Percentiles rank a stretch among this genome's conserved stretches.
Evolutionary conservation across 2,888 invertebrate species (phyloP).

Genomic region (Drosophila setosimentum): DNA sequence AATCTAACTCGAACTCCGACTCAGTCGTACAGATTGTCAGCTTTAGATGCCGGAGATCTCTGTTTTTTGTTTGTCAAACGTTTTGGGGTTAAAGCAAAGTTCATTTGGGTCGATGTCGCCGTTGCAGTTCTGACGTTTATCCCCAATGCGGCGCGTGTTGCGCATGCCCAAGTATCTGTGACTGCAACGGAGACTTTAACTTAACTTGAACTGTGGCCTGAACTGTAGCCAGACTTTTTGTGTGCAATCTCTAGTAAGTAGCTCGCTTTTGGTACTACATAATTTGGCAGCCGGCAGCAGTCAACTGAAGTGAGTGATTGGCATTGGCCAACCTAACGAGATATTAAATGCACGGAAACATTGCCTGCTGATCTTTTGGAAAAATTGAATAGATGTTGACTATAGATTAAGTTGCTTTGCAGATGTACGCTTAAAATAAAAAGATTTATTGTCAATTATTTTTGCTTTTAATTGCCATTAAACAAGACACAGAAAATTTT

Average conservation of each 20-base stretch:
- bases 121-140: slow-evolving; percentile 48
- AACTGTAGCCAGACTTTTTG: slow-evolving; percentile 18
- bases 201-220: slow-evolving; percentile 68
- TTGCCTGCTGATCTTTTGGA: slow-evolving; percentile 31
- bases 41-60: slow-evolving; percentile 68
- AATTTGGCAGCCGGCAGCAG: slow-evolving; percentile 67
- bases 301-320: slow-evolving; percentile 54
- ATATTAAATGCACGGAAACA: slow-evolving; percentile 4
- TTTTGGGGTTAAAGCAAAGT: slow-evolving; percentile 72
- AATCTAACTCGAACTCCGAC: slow-evolving; percentile 19
- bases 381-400: slow-evolving; percentile 27
- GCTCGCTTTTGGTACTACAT: slow-evolving; percentile 55
- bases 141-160: slow-evolving; percentile 65
- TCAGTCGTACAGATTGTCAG: slow-evolving; percentile 64
- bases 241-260: slow-evolving; percentile 43
- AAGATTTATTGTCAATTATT: slow-evolving; percentile 18
- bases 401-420: slow-evolving; percentile 37
- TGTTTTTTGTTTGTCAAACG: slow-evolving; percentile 73
- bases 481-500: slow-evolving; percentile 3
- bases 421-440: neutral
- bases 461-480: slow-evolving; percentile 22
- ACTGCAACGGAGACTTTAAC: slow-evolving; percentile 17
- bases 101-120: slow-evolving; percentile 69
- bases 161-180: slow-evolving; percentile 58
- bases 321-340: slow-evolving; percentile 52